A percentile compares a stretch with the other conserved stretches of the same genome.
Evolutionary conservation across 2,888 invertebrate genomes (phyloP).

Genomic region (Pachliopta kotzebuea): DNA sequence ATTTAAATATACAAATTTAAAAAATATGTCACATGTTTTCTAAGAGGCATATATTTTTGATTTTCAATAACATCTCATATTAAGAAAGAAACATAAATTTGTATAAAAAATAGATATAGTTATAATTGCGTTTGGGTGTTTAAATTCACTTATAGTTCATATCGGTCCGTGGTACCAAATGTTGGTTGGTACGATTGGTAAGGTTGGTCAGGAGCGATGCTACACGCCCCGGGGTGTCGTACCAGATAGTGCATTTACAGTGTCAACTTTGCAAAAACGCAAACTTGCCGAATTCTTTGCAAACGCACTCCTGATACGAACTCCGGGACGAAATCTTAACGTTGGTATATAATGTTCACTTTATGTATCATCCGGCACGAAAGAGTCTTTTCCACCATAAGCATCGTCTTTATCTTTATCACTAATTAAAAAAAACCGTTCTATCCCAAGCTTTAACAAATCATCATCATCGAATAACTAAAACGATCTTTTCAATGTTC

Average conservation of each 20-base stretch:
- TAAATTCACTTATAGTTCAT: constrained; percentile 59
- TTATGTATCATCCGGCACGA: constrained; percentile 55
- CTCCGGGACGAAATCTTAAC: constrained; percentile 84
- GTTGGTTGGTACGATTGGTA: constrained; percentile 41
- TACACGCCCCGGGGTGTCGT: constrained; percentile 92
- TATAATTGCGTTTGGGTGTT: constrained; percentile 20
- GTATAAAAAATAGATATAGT: constrained; percentile 32
- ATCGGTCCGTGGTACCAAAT: constrained; percentile 47
- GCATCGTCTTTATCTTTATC: constrained; percentile 63
- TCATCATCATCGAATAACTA: constrained; percentile 5
- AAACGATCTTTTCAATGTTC: constrained; percentile 1
- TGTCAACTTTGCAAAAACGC: constrained; percentile 79
- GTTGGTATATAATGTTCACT: constrained; percentile 58
- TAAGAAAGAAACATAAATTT: constrained; percentile 33
- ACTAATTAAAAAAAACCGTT: constrained; percentile 35
- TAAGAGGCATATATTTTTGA: constrained; percentile 5
- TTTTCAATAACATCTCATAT: constrained; percentile 38
- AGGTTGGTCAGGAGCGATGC: constrained; percentile 63
- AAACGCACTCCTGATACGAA: constrained; percentile 99
- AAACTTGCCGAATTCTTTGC: constrained; percentile 84
- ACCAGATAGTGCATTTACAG: constrained; percentile 99
- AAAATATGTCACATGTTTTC: neutral
- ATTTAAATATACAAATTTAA: constrained; percentile 35
- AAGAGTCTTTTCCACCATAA: constrained; percentile 57
- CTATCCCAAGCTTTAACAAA: constrained; percentile 1